phyloP scores from a whole-genome alignment of 2,797 vertebrate species.

The Chaetodon trifasciatus region DNA sequence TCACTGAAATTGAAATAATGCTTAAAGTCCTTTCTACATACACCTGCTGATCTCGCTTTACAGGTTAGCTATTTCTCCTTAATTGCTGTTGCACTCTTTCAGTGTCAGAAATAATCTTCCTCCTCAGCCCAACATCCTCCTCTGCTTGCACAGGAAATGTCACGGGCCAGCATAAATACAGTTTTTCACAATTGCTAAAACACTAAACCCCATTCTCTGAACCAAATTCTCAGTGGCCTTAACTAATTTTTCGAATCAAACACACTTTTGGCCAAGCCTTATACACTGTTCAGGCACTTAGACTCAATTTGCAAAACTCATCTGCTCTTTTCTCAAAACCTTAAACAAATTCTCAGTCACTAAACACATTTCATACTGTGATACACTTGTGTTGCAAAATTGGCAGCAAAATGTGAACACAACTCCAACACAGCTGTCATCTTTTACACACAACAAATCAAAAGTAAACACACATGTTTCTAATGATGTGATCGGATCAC shows the following conservation, averaged over 20 bases:
- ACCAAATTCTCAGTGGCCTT: too few species aligned
- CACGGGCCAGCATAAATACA: conserved; percentile 77
- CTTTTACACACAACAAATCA: not conserved
- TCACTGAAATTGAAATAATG: conserved; percentile 4
- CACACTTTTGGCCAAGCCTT: too few species aligned
- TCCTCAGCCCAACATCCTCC: conserved; percentile 30
- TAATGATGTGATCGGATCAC: too few species aligned
- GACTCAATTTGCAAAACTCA: too few species aligned
- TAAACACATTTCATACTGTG: not conserved
- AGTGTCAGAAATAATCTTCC: conserved; percentile 47
- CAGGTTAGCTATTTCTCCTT: conserved; percentile 37
- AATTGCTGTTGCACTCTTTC: conserved; percentile 28
- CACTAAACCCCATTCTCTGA: too few species aligned
- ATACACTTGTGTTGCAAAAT: conserved; percentile 3
- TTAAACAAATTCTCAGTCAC: too few species aligned
- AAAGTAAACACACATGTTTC: too few species aligned
- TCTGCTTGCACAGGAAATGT: conserved; percentile 66
- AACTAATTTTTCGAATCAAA: too few species aligned
- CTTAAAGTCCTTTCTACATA: conserved; percentile 17
- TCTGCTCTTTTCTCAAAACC: not conserved
- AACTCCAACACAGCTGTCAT: conserved; percentile 1
- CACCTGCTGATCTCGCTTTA: conserved; percentile 37
- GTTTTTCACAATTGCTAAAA: too few species aligned
- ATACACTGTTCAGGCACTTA: too few species aligned
- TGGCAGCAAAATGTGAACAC: conserved; percentile 6